Evolutionary conservation across 2,888 invertebrate species (phyloP).

Genomic region (Drosophila subsilvestris): DNA sequence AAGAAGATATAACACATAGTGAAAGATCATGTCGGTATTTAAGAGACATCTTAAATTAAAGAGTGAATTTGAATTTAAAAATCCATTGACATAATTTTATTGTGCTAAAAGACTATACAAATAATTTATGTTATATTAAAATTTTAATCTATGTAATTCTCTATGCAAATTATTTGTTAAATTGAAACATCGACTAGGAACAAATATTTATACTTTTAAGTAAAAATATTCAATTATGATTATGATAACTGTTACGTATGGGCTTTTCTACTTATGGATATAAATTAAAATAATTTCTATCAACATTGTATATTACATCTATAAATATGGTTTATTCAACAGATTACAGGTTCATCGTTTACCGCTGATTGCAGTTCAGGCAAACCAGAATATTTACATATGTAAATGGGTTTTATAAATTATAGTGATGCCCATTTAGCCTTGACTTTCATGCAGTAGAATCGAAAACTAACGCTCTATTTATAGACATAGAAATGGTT

Average conservation of each 20-base stretch:
- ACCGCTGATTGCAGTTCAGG: neutral
- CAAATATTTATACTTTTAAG: neutral
- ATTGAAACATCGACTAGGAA: neutral
- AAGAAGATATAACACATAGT: neutral
- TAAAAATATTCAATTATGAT: no score
- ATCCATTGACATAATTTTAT: no score
- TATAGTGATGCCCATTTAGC: neutral
- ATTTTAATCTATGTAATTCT: no score
- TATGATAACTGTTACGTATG: no score
- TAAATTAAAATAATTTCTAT: neutral
- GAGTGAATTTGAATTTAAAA: no score
- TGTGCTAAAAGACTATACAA: no score
- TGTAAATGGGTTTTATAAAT: neutral
- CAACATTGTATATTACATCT: neutral
- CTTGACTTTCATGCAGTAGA: neutral
- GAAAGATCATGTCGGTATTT: neutral
- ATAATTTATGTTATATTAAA: no score
- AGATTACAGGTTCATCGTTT: neutral
- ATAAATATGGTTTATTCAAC: neutral
- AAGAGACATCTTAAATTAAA: neutral
- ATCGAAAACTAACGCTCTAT: neutral
- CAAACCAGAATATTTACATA: constrained; percentile 1
- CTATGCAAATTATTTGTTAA: neutral
- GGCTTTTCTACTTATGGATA: no score
- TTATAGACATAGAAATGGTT: neutral